phyloP scores from a whole-genome alignment of 1,140 invertebrate genomes.

The Drosophila nigromelanica region DNA sequence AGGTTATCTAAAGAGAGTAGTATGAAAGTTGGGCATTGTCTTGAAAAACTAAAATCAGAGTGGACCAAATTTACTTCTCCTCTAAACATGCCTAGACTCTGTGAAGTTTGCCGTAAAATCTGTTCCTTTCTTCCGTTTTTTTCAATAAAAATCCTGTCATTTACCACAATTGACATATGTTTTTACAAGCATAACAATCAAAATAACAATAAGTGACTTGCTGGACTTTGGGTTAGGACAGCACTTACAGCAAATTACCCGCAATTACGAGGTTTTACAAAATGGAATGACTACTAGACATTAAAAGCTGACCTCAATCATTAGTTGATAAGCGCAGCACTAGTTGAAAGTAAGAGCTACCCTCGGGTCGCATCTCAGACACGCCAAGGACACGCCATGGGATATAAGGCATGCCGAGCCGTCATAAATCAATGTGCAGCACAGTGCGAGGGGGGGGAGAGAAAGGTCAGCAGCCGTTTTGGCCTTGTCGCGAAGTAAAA shows the following conservation, averaged over 20 bases:
- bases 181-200: conserved; percentile 23
- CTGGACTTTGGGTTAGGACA: conserved; percentile 4
- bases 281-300: conserved; percentile 25
- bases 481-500: conserved; percentile 38
- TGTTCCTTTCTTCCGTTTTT: no score
- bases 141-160: no score
- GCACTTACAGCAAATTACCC: conserved; percentile 67
- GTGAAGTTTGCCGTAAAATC: no score
- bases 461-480: conserved; percentile 42
- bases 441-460: conserved; percentile 15
- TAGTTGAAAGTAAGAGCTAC: conserved; percentile 43
- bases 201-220: conserved; percentile 30
- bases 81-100: no score
- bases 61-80: no score
- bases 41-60: no score
- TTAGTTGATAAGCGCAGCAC: conserved; percentile 69
- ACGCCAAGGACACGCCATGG: conserved; percentile 22
- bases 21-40: no score
- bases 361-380: conserved; percentile 23
- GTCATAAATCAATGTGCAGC: conserved; percentile 73
- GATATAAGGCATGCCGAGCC: conserved; percentile 60
- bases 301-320: conserved; percentile 74
- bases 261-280: no score
- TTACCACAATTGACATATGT: not conserved
- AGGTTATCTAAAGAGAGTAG: no score